Evolutionary conservation across 2,113 vertebrate genomes (phyloP).

Genomic region (Bostrychus sinensis): DNA sequence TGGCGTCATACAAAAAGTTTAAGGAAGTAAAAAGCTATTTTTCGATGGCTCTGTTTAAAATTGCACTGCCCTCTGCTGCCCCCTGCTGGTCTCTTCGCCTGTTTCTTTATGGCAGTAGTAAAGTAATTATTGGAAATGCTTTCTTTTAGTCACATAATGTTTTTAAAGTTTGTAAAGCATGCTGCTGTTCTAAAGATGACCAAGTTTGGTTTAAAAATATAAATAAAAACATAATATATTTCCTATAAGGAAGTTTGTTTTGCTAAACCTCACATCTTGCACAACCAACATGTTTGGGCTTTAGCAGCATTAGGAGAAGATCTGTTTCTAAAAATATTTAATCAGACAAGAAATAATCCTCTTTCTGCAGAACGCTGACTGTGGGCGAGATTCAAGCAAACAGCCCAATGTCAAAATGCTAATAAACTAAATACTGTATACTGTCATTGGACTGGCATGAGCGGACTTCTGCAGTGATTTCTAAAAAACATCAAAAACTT

Average conservation of each 20-base stretch:
- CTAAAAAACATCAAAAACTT: not conserved
- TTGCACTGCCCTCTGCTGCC: too few relatives aligned
- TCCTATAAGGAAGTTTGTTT: not conserved
- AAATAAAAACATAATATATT: not conserved
- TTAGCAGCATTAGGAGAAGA: constrained; percentile 5
- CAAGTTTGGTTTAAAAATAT: too few relatives aligned
- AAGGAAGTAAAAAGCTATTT: too few relatives aligned
- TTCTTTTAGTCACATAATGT: too few relatives aligned
- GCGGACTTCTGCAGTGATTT: not conserved
- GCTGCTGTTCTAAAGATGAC: too few relatives aligned
- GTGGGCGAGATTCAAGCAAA: constrained; percentile 5
- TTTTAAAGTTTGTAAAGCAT: too few relatives aligned
- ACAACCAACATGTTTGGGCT: constrained; percentile 1
- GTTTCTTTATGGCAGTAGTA: too few relatives aligned
- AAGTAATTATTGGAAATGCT: too few relatives aligned
- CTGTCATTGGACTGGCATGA: constrained; percentile 5
- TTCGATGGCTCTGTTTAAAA: too few relatives aligned
- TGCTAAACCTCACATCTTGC: not conserved
- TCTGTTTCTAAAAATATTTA: constrained; percentile 13
- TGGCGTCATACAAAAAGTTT: too few relatives aligned
- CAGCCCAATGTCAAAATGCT: not conserved
- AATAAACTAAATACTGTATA: not conserved
- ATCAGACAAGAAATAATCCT: constrained; percentile 12
- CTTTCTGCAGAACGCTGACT: not conserved
- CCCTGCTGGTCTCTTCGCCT: too few relatives aligned